phyloP scores from a whole-genome alignment of 1,140 invertebrate genomes.

The Mamestra configurata region DNA sequence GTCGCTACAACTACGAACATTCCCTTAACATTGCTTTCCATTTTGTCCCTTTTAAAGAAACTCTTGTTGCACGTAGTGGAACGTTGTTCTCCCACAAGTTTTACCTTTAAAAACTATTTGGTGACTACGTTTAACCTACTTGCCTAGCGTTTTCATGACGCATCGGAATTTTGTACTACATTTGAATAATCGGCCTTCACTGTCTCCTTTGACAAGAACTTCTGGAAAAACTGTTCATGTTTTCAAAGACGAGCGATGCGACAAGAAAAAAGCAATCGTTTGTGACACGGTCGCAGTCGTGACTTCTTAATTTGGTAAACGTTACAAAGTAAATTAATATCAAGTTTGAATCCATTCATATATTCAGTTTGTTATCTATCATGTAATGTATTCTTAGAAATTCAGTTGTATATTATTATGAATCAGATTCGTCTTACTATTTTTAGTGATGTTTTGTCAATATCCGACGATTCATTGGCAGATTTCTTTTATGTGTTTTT shows the following conservation, averaged over 20 bases:
- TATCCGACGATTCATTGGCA: too few species aligned
- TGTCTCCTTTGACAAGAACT: constrained; percentile 63
- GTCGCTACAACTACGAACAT: constrained; percentile 27
- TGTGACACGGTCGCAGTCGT: constrained; percentile 44
- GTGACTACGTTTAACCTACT: constrained; percentile 72
- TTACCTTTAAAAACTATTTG: constrained; percentile 61
- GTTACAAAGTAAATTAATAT: constrained; percentile 34
- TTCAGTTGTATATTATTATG: neutral
- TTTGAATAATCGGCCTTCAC: constrained; percentile 71
- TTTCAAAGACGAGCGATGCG: constrained; percentile 31
- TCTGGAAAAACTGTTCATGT: constrained; percentile 60
- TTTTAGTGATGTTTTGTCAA: too few species aligned
- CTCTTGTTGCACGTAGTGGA: constrained; percentile 65
- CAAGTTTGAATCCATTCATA: constrained; percentile 16
- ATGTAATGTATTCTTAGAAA: neutral
- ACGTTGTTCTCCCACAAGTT: constrained; percentile 58
- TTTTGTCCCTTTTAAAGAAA: constrained; percentile 65
- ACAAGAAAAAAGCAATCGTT: constrained; percentile 44
- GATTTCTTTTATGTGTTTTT: neutral
- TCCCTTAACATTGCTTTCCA: constrained; percentile 66
- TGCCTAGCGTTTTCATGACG: constrained; percentile 68
- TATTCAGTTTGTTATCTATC: constrained; percentile 12
- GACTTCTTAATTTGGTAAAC: constrained; percentile 44
- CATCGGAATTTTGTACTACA: constrained; percentile 75
- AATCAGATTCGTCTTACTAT: neutral